Conservation (phyloP, 2,113 vertebrate genomes). For the Tyrannus savana region DNA sequence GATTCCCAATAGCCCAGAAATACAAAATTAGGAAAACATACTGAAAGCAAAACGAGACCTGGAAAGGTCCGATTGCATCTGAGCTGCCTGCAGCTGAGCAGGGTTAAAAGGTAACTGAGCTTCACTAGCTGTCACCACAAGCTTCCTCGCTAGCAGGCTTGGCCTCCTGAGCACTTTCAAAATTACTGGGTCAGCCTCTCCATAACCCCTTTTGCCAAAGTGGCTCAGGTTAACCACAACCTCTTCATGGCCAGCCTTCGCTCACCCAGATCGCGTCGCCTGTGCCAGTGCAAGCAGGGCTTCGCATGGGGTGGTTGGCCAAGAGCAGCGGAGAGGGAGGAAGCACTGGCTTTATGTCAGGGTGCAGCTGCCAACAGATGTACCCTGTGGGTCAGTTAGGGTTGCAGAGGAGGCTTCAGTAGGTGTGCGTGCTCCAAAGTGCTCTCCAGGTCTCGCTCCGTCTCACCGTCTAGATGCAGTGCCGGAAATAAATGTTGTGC, state of each 20-base stretch:
- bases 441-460: rapidly evolving
- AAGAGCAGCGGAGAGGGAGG: not conserved
- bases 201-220: not conserved
- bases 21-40: not conserved
- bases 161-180: not conserved
- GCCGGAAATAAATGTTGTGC: not conserved
- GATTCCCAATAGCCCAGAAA: not conserved
- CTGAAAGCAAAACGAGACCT: not conserved
- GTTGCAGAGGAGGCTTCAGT: not conserved
- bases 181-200: not conserved
- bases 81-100: not conserved
- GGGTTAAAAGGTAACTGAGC: not conserved
- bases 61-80: not conserved
- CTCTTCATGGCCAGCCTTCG: not conserved
- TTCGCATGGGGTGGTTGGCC: rapidly evolving
- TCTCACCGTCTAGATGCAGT: rapidly evolving
- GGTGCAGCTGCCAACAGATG: not conserved
- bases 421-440: not conserved
- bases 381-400: not conserved
- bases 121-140: not conserved
- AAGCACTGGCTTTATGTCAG: rapidly evolving
- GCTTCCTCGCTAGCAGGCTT: not conserved
- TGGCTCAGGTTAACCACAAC: not conserved
- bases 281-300: not conserved
- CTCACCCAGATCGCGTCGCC: not conserved